Base-by-base conservation (phyloP, 2,797 vertebrate species). In the Gobionotothen gibberifrons region DNA sequence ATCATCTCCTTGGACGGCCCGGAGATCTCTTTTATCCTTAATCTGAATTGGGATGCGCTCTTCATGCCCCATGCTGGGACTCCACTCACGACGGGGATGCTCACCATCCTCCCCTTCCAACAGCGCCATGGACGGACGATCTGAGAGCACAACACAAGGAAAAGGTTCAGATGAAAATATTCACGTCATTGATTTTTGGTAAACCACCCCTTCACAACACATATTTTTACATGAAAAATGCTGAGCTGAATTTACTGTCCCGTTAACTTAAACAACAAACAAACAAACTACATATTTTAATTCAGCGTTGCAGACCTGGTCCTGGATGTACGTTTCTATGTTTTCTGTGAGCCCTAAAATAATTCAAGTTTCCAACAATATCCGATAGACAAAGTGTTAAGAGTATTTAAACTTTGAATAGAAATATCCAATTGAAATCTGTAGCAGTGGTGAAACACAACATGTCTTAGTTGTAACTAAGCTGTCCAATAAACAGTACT, bases 41-140 rank as follows among this genome's bases (percentile, higher is more conserved):
- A 93, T 85, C 78, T 90, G 92, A 56, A 93, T 86, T 3, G 93
- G 93, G 61, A 94, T 88, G 3, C 93, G 92, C 74, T 94, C 93
- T 43, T 93, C 92, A 0, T 94, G 93, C 0, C 93, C 93, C 93
- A 94, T 94, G 79, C 93, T 94, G 72, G 93, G 93, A 77, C 93
- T 94, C 93, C 93, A 94, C 79, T 93, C 93, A 0, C 92, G 90
- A 0, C 93, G 85, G 1, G 92, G 93, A 74, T 93, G 92, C 62
- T 94, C 92, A 7, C 88, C 82, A 12, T 93, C 92, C 74, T 94
- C 92, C 26, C 92, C 93, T 0, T 93, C 93, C 70, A 93, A 51
- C 60, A 94, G 70, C 0, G 86, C 80, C 90, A 94, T 93, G 17
- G 92, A 94, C 0, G 92, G 90, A 47, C 93, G 93, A 78, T 94